Percentiles rank a stretch among this genome's conserved stretches.
Conservation (phyloP, 1,140 invertebrate genomes). For the Cydia strobilella region DNA sequence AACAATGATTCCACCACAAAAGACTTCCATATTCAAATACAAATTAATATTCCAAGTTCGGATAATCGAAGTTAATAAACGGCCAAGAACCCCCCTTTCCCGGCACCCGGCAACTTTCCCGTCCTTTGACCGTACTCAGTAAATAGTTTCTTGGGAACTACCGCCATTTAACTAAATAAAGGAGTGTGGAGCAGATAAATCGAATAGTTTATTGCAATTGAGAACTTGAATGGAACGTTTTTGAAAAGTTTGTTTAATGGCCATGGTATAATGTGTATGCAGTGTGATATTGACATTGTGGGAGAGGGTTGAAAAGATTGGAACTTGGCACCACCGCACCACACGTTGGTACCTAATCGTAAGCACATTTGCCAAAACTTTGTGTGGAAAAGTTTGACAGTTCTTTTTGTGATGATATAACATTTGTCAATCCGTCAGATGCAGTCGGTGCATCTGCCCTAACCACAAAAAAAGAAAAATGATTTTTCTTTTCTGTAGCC, state of each 20-base stretch:
- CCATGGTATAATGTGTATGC: slow-evolving; percentile 8
- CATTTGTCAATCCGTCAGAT: too few relatives aligned
- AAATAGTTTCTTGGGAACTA: slow-evolving; percentile 32
- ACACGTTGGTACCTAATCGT: too few relatives aligned
- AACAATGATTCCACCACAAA: slow-evolving; percentile 1
- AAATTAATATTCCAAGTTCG: slow-evolving; percentile 28
- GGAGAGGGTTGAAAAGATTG: not conserved
- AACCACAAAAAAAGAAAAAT: too few relatives aligned
- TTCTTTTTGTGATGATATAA: not conserved
- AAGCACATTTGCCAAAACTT: too few relatives aligned
- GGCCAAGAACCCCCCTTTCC: slow-evolving; percentile 16
- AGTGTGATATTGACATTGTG: not conserved
- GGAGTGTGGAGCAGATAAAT: slow-evolving; percentile 22
- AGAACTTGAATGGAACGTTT: slow-evolving; percentile 18
- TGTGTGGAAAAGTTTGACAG: not conserved
- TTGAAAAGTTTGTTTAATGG: slow-evolving; percentile 24
- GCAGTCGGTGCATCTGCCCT: too few relatives aligned
- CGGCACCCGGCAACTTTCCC: slow-evolving; percentile 9
- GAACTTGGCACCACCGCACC: not conserved
- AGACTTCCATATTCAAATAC: slow-evolving; percentile 29
- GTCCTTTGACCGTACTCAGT: slow-evolving; percentile 32
- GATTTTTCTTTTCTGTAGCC: too few relatives aligned
- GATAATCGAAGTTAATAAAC: slow-evolving; percentile 30
- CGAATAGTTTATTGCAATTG: slow-evolving; percentile 28
- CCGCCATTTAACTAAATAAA: slow-evolving; percentile 33